A percentile compares a stretch with the other conserved stretches of the same genome.
These are phyloP conservation scores for Babyrousa celebensis DNA, from an alignment of 2,797 vertebrate species.

Conservation along the genomic window DNA sequence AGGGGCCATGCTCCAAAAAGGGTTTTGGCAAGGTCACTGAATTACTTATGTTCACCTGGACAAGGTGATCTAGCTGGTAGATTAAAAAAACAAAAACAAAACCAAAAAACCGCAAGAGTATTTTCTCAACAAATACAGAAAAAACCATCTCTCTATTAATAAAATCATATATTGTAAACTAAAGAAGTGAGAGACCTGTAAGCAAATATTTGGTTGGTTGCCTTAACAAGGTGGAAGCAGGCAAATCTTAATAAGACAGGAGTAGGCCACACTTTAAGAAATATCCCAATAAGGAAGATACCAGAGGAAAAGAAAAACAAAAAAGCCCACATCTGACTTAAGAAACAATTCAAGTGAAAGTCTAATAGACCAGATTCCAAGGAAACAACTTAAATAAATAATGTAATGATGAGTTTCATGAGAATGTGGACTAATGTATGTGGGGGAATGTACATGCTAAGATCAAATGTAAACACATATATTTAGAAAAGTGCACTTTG, in stretches of 20 bases:
- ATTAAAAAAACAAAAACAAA: conserved; percentile 2
- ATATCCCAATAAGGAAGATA: conserved; percentile 35
- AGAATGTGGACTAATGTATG: conserved; percentile 23
- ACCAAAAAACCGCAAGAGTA: neutral
- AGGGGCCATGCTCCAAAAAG: neutral
- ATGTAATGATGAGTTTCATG: conserved; percentile 60
- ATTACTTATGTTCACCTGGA: conserved; percentile 62
- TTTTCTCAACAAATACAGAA: conserved; percentile 33
- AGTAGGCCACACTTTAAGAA: conserved; percentile 22
- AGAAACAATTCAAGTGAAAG: conserved; percentile 55
- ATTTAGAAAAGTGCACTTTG: conserved; percentile 32
- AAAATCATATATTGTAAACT: conserved; percentile 44
- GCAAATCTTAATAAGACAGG: neutral
- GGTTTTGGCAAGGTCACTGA: neutral
- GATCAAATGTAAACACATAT: neutral
- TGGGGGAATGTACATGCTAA: conserved; percentile 32
- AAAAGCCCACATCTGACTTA: neutral
- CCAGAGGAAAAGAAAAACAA: neutral
- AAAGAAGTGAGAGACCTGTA: conserved; percentile 7
- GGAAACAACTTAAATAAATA: conserved; percentile 70
- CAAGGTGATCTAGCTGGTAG: neutral
- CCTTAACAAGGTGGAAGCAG: neutral
- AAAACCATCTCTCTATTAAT: conserved; percentile 61
- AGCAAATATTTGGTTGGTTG: neutral
- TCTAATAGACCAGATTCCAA: conserved; percentile 46